Percentiles rank a stretch among this genome's conserved stretches.
Conservation (phyloP, 2,113 vertebrate genomes). For the Donacobius atricapilla region DNA sequence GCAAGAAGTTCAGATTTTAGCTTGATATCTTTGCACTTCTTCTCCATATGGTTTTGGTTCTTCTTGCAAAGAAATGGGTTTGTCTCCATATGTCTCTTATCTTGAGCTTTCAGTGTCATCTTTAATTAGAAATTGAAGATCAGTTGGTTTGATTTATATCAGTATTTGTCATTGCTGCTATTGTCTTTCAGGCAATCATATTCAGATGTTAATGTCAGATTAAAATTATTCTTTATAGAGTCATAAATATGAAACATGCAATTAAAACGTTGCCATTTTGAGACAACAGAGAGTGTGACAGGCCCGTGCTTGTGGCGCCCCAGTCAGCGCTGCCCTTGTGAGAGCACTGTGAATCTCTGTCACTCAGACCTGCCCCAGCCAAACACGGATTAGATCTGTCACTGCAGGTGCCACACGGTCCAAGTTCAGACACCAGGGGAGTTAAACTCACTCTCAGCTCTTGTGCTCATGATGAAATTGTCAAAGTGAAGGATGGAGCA, state of each 20-base stretch:
- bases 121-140: constrained; percentile 60
- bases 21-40: constrained; percentile 46
- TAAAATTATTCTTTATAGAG: constrained; percentile 34
- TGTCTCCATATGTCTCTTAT: constrained; percentile 54
- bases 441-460: neutral
- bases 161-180: constrained; percentile 19
- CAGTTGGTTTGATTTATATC: constrained; percentile 33
- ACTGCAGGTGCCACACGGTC: neutral
- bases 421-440: neutral
- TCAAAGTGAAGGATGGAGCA: neutral
- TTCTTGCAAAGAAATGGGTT: constrained; percentile 36
- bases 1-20: constrained; percentile 52
- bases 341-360: neutral
- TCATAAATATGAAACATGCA: constrained; percentile 58
- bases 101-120: constrained; percentile 40
- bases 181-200: constrained; percentile 44
- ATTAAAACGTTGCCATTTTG: constrained; percentile 4
- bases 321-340: neutral
- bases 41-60: constrained; percentile 43
- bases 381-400: neutral
- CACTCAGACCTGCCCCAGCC: constrained; percentile 2
- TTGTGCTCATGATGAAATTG: neutral
- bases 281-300: neutral
- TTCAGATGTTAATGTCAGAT: constrained; percentile 36
- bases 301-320: neutral